A percentile compares a stretch with the other conserved stretches of the same genome.
Conservation (phyloP, 1,140 invertebrate species). For the Pseudomyrmex sp. region DNA sequence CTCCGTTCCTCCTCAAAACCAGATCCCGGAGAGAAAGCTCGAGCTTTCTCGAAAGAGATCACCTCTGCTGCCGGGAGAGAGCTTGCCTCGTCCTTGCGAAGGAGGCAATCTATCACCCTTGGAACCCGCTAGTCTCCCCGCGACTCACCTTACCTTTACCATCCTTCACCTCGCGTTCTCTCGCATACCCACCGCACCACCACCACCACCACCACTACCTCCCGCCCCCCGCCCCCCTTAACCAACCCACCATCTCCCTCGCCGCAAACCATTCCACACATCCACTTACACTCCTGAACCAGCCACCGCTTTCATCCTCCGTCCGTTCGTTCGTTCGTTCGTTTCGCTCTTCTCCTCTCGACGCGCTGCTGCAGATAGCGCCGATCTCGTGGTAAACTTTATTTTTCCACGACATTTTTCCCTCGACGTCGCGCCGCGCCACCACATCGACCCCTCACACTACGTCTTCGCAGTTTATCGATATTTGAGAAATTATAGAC, state of each 20-base stretch:
- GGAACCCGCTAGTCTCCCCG: conserved; percentile 68
- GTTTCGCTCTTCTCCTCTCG: conserved; percentile 35
- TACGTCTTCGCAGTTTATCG: conserved; percentile 36
- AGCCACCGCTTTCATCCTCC: conserved; percentile 62
- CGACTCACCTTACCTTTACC: conserved; percentile 38
- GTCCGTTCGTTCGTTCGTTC: conserved; percentile 51
- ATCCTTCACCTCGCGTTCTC: conserved; percentile 28
- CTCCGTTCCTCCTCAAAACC: conserved; percentile 75
- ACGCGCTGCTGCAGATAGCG: conserved; percentile 59
- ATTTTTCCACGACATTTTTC: conserved; percentile 69
- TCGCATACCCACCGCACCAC: conserved; percentile 37
- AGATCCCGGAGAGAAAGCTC: conserved; percentile 77
- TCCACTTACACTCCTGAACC: conserved; percentile 64
- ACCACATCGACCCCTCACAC: neutral
- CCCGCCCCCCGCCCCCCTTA: too few species aligned
- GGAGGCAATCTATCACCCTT: conserved; percentile 82
- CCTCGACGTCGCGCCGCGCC: conserved; percentile 36
- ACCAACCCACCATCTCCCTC: conserved; percentile 47
- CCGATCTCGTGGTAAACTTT: conserved; percentile 72
- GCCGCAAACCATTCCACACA: conserved; percentile 52
- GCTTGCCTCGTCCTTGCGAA: conserved; percentile 72
- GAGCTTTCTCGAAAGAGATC: conserved; percentile 77
- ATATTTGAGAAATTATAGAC: conserved; percentile 61
- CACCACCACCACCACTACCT: too few species aligned
- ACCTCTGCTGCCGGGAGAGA: conserved; percentile 72